Evolutionary conservation across 2,113 vertebrate species (phyloP).

Genomic region (Indri indri): DNA sequence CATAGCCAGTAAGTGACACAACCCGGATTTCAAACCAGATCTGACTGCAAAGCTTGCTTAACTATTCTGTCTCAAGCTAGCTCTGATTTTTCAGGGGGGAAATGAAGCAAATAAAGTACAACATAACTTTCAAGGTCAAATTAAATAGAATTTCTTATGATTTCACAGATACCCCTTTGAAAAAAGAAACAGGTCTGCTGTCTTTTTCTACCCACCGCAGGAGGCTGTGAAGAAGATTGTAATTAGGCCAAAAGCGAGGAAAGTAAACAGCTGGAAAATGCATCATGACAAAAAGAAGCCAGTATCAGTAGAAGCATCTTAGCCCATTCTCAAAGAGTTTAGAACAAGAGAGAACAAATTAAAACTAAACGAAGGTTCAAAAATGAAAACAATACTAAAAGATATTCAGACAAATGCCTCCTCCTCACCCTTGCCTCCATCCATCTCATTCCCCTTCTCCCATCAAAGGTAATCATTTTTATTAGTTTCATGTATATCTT

Average conservation of each 20-base stretch:
- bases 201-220: background rate
- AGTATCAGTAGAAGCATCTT: background rate
- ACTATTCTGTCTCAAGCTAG: background rate
- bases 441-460: background rate
- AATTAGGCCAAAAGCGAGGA: background rate
- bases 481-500: background rate
- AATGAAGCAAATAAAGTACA: constrained; percentile 8
- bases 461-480: background rate
- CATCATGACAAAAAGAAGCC: background rate
- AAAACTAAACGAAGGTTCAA: constrained; percentile 17
- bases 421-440: background rate
- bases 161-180: background rate
- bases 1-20: background rate
- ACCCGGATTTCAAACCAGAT: background rate
- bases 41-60: background rate
- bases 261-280: background rate
- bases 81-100: background rate
- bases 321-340: constrained; percentile 25
- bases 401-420: background rate
- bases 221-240: background rate
- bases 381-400: constrained; percentile 30
- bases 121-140: constrained; percentile 4
- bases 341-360: background rate
- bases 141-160: constrained; percentile 23
- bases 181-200: background rate